phyloP scores from a whole-genome alignment of 2,888 invertebrate species.

The Tachina lurida region DNA sequence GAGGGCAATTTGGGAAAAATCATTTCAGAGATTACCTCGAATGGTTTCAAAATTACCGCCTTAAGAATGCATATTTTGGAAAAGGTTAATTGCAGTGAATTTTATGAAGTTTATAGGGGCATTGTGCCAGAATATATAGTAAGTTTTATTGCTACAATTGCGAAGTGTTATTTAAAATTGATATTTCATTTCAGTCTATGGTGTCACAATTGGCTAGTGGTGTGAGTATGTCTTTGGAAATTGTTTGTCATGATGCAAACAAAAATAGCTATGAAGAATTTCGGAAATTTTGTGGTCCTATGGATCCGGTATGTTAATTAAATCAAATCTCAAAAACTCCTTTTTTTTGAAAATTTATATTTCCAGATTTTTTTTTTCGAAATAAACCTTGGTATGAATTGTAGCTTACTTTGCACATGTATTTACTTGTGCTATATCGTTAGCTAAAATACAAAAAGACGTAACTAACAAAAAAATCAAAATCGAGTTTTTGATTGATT shows the following conservation, averaged over 20 bases:
- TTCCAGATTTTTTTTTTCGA: not conserved
- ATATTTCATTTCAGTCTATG: constrained; percentile 86
- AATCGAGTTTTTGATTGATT: too few species aligned
- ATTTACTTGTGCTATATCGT: too few species aligned
- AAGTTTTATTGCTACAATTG: constrained; percentile 70
- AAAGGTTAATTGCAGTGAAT: constrained; percentile 93
- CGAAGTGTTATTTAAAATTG: not conserved
- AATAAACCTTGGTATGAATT: too few species aligned
- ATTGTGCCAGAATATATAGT: constrained; percentile 91
- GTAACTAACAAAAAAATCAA: too few species aligned
- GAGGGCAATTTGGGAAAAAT: constrained; percentile 89
- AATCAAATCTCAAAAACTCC: not conserved
- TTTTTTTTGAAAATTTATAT: not conserved
- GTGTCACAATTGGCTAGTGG: constrained; percentile 93
- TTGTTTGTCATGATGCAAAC: constrained; percentile 86
- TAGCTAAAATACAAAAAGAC: too few species aligned
- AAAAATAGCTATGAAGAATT: constrained; percentile 87
- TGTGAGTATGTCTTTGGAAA: constrained; percentile 93
- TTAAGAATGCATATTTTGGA: constrained; percentile 91
- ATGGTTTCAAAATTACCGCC: constrained; percentile 90
- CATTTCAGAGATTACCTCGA: constrained; percentile 88
- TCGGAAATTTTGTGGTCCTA: constrained; percentile 93
- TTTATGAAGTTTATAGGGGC: constrained; percentile 96
- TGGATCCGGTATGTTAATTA: constrained; percentile 89
- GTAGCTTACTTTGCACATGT: too few species aligned